Conservation (phyloP, 2,888 invertebrate genomes). For the Anorthoa munda region DNA sequence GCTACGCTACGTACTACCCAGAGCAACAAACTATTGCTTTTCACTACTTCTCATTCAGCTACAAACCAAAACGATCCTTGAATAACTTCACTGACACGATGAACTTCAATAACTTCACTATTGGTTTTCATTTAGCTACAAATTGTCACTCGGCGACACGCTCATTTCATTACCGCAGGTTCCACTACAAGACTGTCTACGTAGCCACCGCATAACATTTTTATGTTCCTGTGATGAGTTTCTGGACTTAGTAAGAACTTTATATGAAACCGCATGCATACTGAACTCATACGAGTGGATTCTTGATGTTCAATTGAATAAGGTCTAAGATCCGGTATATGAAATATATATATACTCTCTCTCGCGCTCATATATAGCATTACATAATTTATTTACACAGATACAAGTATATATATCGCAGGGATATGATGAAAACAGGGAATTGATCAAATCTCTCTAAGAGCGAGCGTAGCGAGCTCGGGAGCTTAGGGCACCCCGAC, state of each 20-base stretch:
- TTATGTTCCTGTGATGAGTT: conserved; percentile 11
- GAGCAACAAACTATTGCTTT: neutral
- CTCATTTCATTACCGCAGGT: conserved; percentile 2
- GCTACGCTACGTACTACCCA: neutral
- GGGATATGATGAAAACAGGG: too few relatives aligned
- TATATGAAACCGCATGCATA: conserved; percentile 26
- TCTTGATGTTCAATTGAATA: too few relatives aligned
- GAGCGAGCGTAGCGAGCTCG: too few relatives aligned
- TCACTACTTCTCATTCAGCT: conserved; percentile 6
- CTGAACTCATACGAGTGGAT: neutral
- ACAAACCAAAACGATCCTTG: neutral
- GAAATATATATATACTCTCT: too few relatives aligned
- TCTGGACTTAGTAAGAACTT: conserved; percentile 15
- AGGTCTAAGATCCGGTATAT: too few relatives aligned
- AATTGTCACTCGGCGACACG: conserved; percentile 3
- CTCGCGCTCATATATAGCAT: too few relatives aligned
- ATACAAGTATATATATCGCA: too few relatives aligned
- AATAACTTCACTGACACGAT: conserved; percentile 2
- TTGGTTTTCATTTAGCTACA: conserved; percentile 19
- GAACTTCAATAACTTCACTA: conserved; percentile 11
- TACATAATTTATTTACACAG: too few relatives aligned
- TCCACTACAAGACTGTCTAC: conserved; percentile 4
- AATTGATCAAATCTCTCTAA: too few relatives aligned
- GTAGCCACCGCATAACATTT: conserved; percentile 3
- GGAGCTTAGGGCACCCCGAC: too few relatives aligned